These are phyloP conservation scores for Brachyopa scutellaris DNA, from an alignment of 2,888 invertebrate genomes.

Conservation along the genomic window DNA sequence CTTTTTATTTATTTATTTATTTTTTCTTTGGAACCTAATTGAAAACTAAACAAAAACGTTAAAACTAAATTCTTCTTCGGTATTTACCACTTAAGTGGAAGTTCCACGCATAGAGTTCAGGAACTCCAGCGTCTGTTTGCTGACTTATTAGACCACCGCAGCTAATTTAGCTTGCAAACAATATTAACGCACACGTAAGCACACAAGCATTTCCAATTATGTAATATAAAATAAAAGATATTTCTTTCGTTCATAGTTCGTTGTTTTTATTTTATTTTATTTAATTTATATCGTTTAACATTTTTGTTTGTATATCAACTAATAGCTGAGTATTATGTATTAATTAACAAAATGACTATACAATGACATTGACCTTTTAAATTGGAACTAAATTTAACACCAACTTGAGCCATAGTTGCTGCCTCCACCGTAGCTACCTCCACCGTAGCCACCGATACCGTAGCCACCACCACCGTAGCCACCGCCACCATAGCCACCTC, in stretches of 20 bases:
- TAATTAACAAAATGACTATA: conserved; percentile 4
- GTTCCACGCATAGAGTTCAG: background rate
- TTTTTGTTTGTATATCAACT: too few species aligned
- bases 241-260: conserved; percentile 12
- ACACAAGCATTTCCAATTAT: conserved; percentile 29
- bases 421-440: conserved; percentile 20
- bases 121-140: too few species aligned
- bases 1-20: conserved; percentile 3
- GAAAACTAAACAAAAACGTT: conserved; percentile 30
- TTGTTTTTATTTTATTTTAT: background rate
- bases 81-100: conserved; percentile 7
- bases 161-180: conserved; percentile 42
- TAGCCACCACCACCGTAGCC: conserved; percentile 28
- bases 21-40: conserved; percentile 8
- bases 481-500: background rate
- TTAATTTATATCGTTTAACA: background rate
- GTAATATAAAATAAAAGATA: conserved; percentile 1
- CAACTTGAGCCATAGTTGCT: conserved; percentile 16
- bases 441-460: conserved; percentile 32
- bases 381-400: conserved; percentile 9
- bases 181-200: background rate
- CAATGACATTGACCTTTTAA: background rate
- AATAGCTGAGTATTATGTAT: too few species aligned
- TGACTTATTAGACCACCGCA: conserved; percentile 31
- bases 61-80: conserved; percentile 10